Base-by-base conservation (phyloP, 2,113 vertebrate genomes). In the Panthera tigris region DNA sequence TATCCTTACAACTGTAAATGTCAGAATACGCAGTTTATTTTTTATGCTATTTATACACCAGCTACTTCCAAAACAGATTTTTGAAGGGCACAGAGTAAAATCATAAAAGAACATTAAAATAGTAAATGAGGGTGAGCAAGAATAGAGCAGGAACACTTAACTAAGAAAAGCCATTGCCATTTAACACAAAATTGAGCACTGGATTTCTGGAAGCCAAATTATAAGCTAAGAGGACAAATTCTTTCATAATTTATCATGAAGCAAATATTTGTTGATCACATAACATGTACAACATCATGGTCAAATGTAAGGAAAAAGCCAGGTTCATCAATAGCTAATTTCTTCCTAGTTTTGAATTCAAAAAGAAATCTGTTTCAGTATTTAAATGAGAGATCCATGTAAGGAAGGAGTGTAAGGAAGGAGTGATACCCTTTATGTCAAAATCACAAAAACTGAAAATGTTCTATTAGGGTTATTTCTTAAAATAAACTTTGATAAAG, bases 11-110 rank as follows among this genome's bases (percentile, higher is more conserved):
- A 86, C 82, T 33, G 45, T 41, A 96, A 98, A 97, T 96, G 94
- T 96, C 94, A 93, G 82, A 86, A 87, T 93, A 66, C 16, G 68
- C 55, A 92, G 78, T 78, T 97, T 96, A 82, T 65, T 94, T 89
- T 83, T 89, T 50, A 93, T 27, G 50, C 55, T 95, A 83, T 97
- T 94, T 96, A 74, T 92, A 95, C 2, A 10, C 31, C 18, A 84
- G 18, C 27, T 50, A 94, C 95, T 95, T 96, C 71, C 87, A 85
- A 95, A 98, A 89, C 73, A 95, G 94, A 96, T 92, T 95, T 95
- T 66, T 97, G 79, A 97, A 97, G 92, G 92, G 68, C 79, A 86
- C 13, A 66, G 39, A 94, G 78, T 48, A 89, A 92, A 97, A 92
- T 52, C 69, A 74, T 78, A 80, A 91, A 97, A 84, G 84, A 87